Evolutionary conservation across 1,140 invertebrate genomes (phyloP).

Genomic region (Phenacoccus solenopsis): DNA sequence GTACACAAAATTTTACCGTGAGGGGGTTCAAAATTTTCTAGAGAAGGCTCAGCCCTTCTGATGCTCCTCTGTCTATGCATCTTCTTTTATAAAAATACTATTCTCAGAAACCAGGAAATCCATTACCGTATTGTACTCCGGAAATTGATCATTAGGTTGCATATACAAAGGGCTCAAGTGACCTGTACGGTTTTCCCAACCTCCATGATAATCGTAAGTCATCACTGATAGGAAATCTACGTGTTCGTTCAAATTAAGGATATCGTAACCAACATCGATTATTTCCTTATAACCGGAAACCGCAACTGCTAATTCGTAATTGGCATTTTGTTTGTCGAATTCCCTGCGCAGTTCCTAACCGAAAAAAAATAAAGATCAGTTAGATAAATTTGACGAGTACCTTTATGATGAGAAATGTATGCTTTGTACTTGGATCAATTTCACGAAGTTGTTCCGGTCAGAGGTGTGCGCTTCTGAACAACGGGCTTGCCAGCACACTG

Average conservation of each 20-base stretch:
- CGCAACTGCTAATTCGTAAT: constrained; percentile 61
- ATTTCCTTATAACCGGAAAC: constrained; percentile 82
- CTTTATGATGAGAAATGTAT: not conserved
- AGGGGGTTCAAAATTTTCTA: too few relatives aligned
- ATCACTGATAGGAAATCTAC: constrained; percentile 76
- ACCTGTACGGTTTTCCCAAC: constrained; percentile 66
- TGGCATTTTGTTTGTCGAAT: constrained; percentile 52
- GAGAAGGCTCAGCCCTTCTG: too few relatives aligned
- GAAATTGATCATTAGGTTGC: constrained; percentile 44
- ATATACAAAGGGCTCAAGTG: constrained; percentile 69
- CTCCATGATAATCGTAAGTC: constrained; percentile 80
- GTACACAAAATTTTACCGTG: too few relatives aligned
- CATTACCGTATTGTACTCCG: constrained; percentile 65
- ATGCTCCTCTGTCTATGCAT: too few relatives aligned
- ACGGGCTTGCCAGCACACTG: constrained; percentile 80
- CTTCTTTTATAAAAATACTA: too few relatives aligned
- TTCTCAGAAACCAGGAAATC: too few relatives aligned
- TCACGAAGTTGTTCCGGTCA: constrained; percentile 64
- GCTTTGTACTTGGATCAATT: constrained; percentile 48
- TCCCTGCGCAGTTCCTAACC: constrained; percentile 62
- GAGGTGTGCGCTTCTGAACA: constrained; percentile 62
- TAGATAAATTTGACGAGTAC: not conserved
- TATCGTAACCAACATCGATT: constrained; percentile 68
- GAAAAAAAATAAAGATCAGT: too few relatives aligned
- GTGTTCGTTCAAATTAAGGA: constrained; percentile 47